These are phyloP conservation scores for Dipodomys spectabilis DNA, from an alignment of 2,113 vertebrate species.

Conservation along the genomic window DNA sequence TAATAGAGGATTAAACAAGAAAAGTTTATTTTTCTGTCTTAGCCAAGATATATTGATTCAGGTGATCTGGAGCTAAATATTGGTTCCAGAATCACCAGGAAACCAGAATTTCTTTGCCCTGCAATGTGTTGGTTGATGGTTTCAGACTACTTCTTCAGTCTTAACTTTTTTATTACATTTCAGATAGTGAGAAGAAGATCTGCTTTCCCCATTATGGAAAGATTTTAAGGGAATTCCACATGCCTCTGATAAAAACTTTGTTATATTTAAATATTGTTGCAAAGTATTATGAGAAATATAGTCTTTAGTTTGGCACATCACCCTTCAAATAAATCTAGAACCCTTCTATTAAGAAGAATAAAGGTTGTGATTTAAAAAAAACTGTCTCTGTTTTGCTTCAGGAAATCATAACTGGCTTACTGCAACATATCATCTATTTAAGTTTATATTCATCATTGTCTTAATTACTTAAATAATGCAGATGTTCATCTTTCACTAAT, in stretches of 20 bases:
- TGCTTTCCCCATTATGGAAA: not conserved
- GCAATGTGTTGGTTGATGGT: not conserved
- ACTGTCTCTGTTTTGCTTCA: not conserved
- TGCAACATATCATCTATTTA: not conserved
- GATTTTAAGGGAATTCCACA: not conserved
- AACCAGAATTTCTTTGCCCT: not conserved
- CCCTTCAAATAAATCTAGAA: not conserved
- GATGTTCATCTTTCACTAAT: not conserved
- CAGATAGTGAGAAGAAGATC: not conserved
- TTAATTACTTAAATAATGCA: not conserved
- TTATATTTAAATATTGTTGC: not conserved
- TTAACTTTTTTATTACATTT: not conserved
- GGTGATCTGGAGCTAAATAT: not conserved
- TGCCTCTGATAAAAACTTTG: not conserved
- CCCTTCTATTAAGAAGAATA: not conserved
- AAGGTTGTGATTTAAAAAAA: not conserved
- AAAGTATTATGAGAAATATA: constrained; percentile 17
- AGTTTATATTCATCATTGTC: not conserved
- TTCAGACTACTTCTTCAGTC: not conserved
- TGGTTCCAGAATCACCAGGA: not conserved
- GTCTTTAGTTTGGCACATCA: not conserved
- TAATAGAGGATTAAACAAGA: not conserved
- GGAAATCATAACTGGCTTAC: not conserved
- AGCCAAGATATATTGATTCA: not conserved
- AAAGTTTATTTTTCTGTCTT: not conserved